Base-by-base conservation (phyloP, 2,113 vertebrate species). In the Chaetodon trifascialis region DNA sequence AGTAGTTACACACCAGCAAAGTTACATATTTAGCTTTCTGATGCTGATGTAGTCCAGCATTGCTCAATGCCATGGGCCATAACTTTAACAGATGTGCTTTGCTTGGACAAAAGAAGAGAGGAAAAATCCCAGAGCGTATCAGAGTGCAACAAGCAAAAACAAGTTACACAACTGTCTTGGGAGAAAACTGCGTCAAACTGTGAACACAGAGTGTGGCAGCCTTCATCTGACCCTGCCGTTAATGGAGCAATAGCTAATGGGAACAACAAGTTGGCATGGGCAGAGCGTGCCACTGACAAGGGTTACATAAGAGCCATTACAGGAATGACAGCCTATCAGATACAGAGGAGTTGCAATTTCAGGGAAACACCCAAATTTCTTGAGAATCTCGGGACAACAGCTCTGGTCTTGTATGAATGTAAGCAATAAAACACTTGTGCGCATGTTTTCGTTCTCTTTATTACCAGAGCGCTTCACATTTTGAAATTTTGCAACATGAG, bases 151-250 rank as follows among this genome's bases (percentile, higher is more conserved):
- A 64, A 51, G 75, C 64, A 73, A 73, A 91, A 92, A 88, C 73
- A 83, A 84, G 87, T 94, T 92, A 93, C 74, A 63, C 76, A 94
- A 94, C 58, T 21, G 59, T 74, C 74, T 77, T 82, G 79, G 51
- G 62, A 73, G 84, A 66, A 73, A 86, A 73, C 15, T 69, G 83
- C 76, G 80, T 86, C 79, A 80, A 59, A 47, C 71, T 66, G 56
- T 1, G 17, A 80, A 59, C 21, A 11, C 55, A 42, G 40, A 80
- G 67, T 49, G 70, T 8, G 19, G 62, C 79, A 74, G 75, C 79
- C 54, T 62, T 34, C 3, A 10, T 36, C 80, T 85, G 75, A 82
- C 77, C 85, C 68, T 58, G 47, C 49, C 4, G 0, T 63, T 84
- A 65, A 74, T 75, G 85, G 84, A 86, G 62, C 84, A 80, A 80